phyloP scores from a whole-genome alignment of 2,888 invertebrate species.

The Ectemnius cavifrons region DNA sequence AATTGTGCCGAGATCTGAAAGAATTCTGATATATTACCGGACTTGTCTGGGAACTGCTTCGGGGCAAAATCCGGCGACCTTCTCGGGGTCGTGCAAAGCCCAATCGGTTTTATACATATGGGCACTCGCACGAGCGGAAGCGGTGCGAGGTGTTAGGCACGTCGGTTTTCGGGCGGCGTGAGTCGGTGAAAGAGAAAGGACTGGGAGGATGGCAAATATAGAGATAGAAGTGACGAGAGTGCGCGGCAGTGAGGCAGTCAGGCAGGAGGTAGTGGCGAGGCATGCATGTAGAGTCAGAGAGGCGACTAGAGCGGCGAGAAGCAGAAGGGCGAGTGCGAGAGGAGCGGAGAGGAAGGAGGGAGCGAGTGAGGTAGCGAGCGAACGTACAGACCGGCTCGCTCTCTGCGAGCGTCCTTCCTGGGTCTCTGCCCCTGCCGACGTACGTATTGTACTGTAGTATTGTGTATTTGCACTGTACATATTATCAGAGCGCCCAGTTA shows the following conservation, averaged over 20 bases:
- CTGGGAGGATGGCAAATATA: not conserved
- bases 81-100: no score
- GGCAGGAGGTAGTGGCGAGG: not conserved
- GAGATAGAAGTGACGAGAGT: slow-evolving; percentile 21
- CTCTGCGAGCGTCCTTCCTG: slow-evolving; percentile 75
- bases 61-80: no score
- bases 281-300: not conserved
- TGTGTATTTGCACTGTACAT: slow-evolving; percentile 72
- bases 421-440: slow-evolving; percentile 76
- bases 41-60: no score
- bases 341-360: slow-evolving; percentile 10
- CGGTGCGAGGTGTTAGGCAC: no score
- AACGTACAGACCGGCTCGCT: slow-evolving; percentile 18
- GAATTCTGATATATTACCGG: no score
- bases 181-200: not conserved
- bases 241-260: slow-evolving; percentile 6
- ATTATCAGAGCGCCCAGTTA: slow-evolving; percentile 65
- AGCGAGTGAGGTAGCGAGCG: not conserved
- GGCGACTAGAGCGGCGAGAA: not conserved
- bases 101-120: no score
- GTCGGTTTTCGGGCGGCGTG: no score
- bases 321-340: not conserved
- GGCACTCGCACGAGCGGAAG: no score
- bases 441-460: slow-evolving; percentile 68
- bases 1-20: not conserved